phyloP scores from a whole-genome alignment of 2,888 invertebrate genomes.

The Acleris cristana region DNA sequence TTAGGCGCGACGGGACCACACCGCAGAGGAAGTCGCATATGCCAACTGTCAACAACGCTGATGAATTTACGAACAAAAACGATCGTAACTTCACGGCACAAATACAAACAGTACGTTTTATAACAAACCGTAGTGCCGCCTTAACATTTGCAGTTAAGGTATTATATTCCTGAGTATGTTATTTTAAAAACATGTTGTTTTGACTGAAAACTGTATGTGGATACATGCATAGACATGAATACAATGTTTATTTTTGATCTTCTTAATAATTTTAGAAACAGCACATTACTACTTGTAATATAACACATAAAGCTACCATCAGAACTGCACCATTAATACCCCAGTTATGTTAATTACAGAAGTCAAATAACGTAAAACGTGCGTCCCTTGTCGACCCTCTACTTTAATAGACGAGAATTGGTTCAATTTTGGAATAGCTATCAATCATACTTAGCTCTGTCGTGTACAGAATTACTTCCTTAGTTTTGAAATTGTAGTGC shows the following conservation, averaged over 20 bases:
- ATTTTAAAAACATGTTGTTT: too few species aligned
- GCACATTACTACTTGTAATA: neutral
- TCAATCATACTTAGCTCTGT: slow-evolving; percentile 76
- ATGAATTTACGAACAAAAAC: slow-evolving; percentile 30
- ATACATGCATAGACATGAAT: too few species aligned
- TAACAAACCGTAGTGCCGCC: too few species aligned
- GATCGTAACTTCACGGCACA: slow-evolving; percentile 8
- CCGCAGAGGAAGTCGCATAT: slow-evolving; percentile 67
- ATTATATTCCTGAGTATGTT: too few species aligned
- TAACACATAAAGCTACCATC: slow-evolving; percentile 4
- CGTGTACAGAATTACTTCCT: slow-evolving; percentile 57
- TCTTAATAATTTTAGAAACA: too few species aligned
- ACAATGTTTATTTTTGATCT: too few species aligned
- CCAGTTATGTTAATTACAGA: slow-evolving; percentile 27
- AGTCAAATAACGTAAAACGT: slow-evolving; percentile 38
- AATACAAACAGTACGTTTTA: slow-evolving; percentile 10
- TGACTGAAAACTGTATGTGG: too few species aligned
- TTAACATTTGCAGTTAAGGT: too few species aligned
- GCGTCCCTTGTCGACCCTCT: slow-evolving; percentile 53
- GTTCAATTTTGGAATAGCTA: slow-evolving; percentile 67
- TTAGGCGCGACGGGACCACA: slow-evolving; percentile 64
- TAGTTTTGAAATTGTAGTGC: slow-evolving; percentile 47
- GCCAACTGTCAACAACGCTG: slow-evolving; percentile 49
- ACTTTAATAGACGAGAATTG: slow-evolving; percentile 66
- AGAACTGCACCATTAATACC: slow-evolving; percentile 4